Base-by-base conservation (phyloP, 2,113 vertebrate species). In the Corapipo altera region DNA sequence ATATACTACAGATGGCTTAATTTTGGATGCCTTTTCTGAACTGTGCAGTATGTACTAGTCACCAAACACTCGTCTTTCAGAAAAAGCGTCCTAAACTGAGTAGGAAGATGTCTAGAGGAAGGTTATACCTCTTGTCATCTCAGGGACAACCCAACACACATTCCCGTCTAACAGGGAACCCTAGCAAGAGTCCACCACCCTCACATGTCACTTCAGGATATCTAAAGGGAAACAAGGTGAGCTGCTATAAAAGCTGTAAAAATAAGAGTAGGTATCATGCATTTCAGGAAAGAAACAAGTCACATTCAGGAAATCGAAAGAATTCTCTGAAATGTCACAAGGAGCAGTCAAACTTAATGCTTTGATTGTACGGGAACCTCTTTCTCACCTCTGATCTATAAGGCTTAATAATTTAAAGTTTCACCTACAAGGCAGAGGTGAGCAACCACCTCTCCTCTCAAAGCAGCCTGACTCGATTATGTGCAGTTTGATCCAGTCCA, bases 1-100 rank as follows among this genome's bases (percentile, higher is more conserved):
- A 8, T 27, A 24, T 51, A 9, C 33, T 61, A 37, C 16, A 62
- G 32, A 79, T 46, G 33, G 11, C 39, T 88, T 61, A n/a, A 32
- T 15, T 94, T 80, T 66, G 80, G 28, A 28, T 84, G 41, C 22
- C 22, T 81, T 91, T 92, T 73, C 76, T 54, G 51, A 86, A 33
- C 57, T 37, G 24, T 66, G 49, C 18, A 37, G 5, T 28, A 8
- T 27, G 24, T 35, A 43, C n/a, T 15, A 51, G 11, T 35, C 15
- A 12, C 57, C 51, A 37, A 82, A 79, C 48, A 59, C 6, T 16
- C 16, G 22, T 62, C n/a, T 58, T 89, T 49, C 58, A 79, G 49
- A 48, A 89, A 30, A 73, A 39, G 23, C 41, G 49, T 46, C 41
- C 49, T 57, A 49, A 94, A 48, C 32, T 18, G 43, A 85, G 19